Conservation (phyloP, 2,113 vertebrate genomes). For the Saccopteryx bilineata region DNA sequence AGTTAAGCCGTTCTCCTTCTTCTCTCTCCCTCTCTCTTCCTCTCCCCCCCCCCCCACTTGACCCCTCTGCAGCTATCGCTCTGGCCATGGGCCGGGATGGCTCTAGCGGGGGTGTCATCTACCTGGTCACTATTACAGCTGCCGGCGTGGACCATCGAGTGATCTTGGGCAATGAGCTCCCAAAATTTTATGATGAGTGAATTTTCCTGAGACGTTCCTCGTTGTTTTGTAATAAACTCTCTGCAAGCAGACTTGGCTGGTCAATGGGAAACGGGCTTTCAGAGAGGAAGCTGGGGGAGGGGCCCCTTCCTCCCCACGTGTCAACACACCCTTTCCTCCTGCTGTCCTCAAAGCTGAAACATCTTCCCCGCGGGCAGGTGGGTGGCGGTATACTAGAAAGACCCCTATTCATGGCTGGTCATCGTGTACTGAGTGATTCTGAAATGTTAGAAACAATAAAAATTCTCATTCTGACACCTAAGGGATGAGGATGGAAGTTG, state of each 20-base stretch:
- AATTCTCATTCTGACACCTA: neutral
- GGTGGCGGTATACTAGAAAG: neutral
- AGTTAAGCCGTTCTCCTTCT: neutral
- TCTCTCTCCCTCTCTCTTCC: neutral
- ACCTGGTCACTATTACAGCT: slow-evolving; percentile 91
- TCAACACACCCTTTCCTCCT: neutral
- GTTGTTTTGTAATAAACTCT: slow-evolving; percentile 70
- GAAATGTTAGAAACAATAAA: neutral
- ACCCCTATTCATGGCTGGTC: neutral
- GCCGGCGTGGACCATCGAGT: slow-evolving; percentile 90
- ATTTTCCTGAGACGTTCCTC: neutral
- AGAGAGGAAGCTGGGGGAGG: neutral
- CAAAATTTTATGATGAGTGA: slow-evolving; percentile 91
- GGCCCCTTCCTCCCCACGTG: neutral
- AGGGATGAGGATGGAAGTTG: neutral
- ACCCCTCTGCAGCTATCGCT: slow-evolving; percentile 87
- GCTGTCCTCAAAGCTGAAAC: neutral
- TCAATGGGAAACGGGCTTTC: neutral
- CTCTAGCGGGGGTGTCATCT: slow-evolving; percentile 93
- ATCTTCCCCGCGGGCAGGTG: neutral
- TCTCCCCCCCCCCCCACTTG: neutral
- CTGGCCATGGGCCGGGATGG: slow-evolving; percentile 93
- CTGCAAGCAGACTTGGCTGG: neutral
- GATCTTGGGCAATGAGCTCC: slow-evolving; percentile 90
- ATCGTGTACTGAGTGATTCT: neutral